Percentiles rank a stretch among this genome's conserved stretches.
Conservation (phyloP, 1,140 invertebrate genomes). For the Papilio dardanus region DNA sequence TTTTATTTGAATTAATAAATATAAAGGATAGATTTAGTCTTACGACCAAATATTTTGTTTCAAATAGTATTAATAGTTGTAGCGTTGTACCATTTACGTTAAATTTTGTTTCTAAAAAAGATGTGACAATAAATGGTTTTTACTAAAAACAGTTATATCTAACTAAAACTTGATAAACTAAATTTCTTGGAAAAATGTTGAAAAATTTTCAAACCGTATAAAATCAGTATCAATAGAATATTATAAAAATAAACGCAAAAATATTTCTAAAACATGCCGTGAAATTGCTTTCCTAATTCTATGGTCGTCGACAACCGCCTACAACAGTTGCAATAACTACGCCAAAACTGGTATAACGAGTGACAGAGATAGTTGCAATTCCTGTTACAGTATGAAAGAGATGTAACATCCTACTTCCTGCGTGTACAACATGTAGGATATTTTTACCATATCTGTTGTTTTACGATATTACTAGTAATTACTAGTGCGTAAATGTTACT, state of each 20-base stretch:
- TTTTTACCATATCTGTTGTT: constrained; percentile 45
- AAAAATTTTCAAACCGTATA: constrained; percentile 2
- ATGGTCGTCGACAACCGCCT: constrained; percentile 38
- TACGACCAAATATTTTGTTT: constrained; percentile 11
- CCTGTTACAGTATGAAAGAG: constrained; percentile 40
- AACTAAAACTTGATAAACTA: no score
- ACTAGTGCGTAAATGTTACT: background rate
- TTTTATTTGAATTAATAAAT: background rate
- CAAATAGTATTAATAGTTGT: no score
- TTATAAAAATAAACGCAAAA: constrained; percentile 26
- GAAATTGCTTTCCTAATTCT: constrained; percentile 41
- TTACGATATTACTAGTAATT: constrained; percentile 10
- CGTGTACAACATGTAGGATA: constrained; percentile 45
- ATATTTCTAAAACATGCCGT: constrained; percentile 15
- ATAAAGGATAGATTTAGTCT: constrained; percentile 11
- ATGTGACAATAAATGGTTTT: background rate
- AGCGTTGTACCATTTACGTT: background rate
- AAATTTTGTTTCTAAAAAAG: background rate
- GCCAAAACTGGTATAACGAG: constrained; percentile 62
- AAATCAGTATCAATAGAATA: constrained; percentile 16
- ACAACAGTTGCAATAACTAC: constrained; percentile 52
- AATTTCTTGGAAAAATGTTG: background rate
- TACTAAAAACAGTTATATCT: constrained; percentile 1
- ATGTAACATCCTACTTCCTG: constrained; percentile 53
- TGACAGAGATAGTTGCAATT: constrained; percentile 46